Evolutionary conservation across 2,113 vertebrate species (phyloP), one percentile per base, ranked within the genome.

Genomic region (Danionella cerebrum): DNA sequence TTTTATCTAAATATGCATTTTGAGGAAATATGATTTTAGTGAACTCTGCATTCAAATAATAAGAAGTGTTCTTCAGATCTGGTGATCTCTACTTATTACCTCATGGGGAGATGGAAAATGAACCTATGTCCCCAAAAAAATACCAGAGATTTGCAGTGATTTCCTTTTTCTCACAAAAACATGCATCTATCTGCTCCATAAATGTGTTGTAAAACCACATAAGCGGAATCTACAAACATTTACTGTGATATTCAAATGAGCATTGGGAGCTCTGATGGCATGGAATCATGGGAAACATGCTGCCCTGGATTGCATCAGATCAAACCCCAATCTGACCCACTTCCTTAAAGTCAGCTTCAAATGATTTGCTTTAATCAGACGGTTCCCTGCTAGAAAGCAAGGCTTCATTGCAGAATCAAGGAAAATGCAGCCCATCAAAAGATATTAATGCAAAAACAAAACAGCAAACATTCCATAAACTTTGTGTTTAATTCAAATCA

Each of bases 341-440:
- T 66, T 35, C 52, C 66, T 65, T 33, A 35, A 67, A 52, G 29
- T 19, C 48, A 35, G 16, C 39, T 44, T 33, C 42, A 47, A 14
- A 48, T 48, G 44, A 48, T 50, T 48, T 42, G 24, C 29, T 64
- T 57, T 68, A 45, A 41, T 50, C 16, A 48, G 18, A 60, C 41
- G 16, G 6, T 36, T 41, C 12, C 8, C 55, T 12, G 47, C 14
- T 24, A 33, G 41, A 67, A 21, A 21, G 38, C 53, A 41, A 12
- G 10, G 14, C 50, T 69, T 51, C 36, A 6, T 18, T 11, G 31
- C 27, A 12, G 57, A 45, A 44, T 29, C 44, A 33, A 70, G 24
- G 35, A 52, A 53, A 44, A 12, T 62, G 19, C 18, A 22, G 19
- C 7, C 24, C 24, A 53, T 62, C 25, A 25, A 39, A 24, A 69